Base-by-base conservation (phyloP, 2,888 invertebrate species). In the Ophion costatus region DNA sequence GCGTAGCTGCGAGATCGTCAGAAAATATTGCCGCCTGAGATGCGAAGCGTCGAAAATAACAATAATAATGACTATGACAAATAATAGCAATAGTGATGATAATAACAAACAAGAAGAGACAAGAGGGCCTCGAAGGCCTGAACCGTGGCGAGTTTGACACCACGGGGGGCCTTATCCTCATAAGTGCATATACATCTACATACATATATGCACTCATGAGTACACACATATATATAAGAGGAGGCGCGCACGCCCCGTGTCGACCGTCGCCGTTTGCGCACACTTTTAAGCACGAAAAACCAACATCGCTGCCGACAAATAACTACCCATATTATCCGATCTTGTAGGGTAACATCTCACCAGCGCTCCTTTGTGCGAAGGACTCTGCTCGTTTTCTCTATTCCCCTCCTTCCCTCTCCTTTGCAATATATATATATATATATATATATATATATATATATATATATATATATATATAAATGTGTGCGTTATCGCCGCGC, bases 281-380 rank as follows among this genome's bases (percentile, higher is more conserved):
- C 82, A 79, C 75, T 79, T 84, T 70, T 71, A 64, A 51, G 67
- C 67, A 88, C 89, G 90, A 92, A 93, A 92, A 93, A 93, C 92
- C 93, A 93, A 93, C 93, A 93, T 93, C 91, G 92, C 91, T 91
- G 93, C 92, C 93, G 93, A 93, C 93, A 93, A 93, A 93, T 93
- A 93, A 93, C 92, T 92, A 92, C 92, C 91, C 92, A 91, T 91
- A 92, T 93, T 93, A 93, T 93, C 91, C 92, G 92, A 92, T 92
- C 92, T 92, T 91, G 92, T 90, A 91, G 90, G 93, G 93, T 93
- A 93, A 93, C 92, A 93, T 92, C 92, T 92, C 92, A 89, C 91
- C 92, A 91, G 86, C 92, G 90, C 90, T 90, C 91, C 91, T 92
- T 92, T 93, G 92, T 92, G 88, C 89, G 89, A 87, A 81, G 56